Evolutionary conservation across 2,113 vertebrate species (phyloP).

Genomic region (Nyctibius bracteatus): DNA sequence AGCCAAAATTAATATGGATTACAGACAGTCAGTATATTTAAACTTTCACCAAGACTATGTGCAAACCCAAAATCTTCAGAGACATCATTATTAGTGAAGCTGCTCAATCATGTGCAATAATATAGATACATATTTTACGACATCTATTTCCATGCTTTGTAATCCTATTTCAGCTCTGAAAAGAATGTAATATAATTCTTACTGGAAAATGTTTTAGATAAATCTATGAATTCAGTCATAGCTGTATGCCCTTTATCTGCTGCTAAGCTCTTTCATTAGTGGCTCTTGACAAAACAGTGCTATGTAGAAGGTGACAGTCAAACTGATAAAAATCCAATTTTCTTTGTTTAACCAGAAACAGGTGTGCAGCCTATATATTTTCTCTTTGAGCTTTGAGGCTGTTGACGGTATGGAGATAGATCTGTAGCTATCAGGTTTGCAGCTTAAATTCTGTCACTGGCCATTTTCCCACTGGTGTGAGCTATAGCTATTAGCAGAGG

Average conservation of each 20-base stretch:
- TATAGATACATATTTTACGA: slow-evolving; percentile 6
- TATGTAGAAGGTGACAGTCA: neutral
- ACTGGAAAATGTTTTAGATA: neutral
- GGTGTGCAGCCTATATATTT: neutral
- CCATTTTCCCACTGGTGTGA: neutral
- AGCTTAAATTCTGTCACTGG: neutral
- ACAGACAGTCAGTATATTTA: neutral
- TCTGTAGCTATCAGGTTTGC: neutral
- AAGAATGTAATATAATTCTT: slow-evolving; percentile 6
- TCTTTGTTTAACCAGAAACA: slow-evolving; percentile 20
- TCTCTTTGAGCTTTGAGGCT: neutral
- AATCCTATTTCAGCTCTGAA: slow-evolving; percentile 13
- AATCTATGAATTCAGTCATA: neutral
- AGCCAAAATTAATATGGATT: neutral
- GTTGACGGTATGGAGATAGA: neutral
- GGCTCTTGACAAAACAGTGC: slow-evolving; percentile 18
- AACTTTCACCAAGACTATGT: neutral
- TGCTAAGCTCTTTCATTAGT: slow-evolving; percentile 17
- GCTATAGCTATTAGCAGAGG: neutral
- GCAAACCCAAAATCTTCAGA: neutral
- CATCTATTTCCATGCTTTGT: neutral
- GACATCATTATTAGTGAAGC: slow-evolving; percentile 3
- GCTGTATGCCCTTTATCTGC: neutral
- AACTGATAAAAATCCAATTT: slow-evolving; percentile 18
- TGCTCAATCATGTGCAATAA: neutral